Evolutionary conservation across 1,140 invertebrate species (phyloP).

Genomic region (Aphis gossypii): DNA sequence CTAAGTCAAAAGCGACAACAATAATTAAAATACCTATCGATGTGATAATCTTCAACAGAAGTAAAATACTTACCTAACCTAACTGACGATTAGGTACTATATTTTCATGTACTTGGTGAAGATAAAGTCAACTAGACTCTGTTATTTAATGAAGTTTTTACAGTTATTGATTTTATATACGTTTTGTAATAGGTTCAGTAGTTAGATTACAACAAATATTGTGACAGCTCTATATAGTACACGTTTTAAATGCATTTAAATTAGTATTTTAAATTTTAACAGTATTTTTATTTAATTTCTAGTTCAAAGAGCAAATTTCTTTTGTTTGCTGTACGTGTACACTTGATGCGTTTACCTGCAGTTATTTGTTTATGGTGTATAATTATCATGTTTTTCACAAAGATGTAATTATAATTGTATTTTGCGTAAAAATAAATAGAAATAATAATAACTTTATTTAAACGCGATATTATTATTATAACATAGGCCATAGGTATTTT

Average conservation of each 20-base stretch:
- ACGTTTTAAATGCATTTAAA: neutral
- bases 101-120: too few relatives aligned
- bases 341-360: neutral
- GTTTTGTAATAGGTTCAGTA: too few relatives aligned
- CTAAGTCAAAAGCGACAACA: too few relatives aligned
- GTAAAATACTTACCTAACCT: too few relatives aligned
- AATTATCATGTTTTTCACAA: neutral
- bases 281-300: neutral
- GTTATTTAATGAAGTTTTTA: too few relatives aligned
- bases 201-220: neutral
- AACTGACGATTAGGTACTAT: too few relatives aligned
- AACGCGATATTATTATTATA: too few relatives aligned
- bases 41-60: too few relatives aligned
- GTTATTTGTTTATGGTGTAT: neutral
- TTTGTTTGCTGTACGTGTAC: neutral
- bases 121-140: too few relatives aligned
- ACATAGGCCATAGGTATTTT: neutral
- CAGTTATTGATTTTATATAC: too few relatives aligned
- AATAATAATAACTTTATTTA: neutral
- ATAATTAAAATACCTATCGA: too few relatives aligned
- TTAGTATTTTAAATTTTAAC: neutral
- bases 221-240: neutral
- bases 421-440: too few relatives aligned
- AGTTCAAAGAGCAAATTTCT: neutral
- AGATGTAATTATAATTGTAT: neutral